Conservation (phyloP, 2,888 invertebrate species). For the Ormyrus nitidulus region DNA sequence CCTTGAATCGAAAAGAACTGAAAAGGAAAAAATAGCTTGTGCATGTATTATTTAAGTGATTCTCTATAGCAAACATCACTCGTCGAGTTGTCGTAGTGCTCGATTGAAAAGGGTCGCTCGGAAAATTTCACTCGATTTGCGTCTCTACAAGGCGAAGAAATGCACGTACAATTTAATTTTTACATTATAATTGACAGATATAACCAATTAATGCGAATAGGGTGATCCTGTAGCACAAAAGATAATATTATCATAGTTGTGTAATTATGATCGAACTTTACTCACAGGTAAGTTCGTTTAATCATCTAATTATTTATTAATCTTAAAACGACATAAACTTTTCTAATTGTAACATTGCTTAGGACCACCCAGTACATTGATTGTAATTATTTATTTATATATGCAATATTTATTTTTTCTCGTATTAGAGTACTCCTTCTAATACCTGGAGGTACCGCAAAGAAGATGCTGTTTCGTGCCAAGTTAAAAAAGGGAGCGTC, state of each 20-base stretch:
- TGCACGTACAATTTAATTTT: conserved; percentile 60
- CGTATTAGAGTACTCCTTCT: conserved; percentile 15
- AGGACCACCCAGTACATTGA: conserved; percentile 72
- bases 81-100: conserved; percentile 24
- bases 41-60: background rate
- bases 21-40: too few relatives aligned
- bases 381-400: conserved; percentile 68
- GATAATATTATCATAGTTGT: conserved; percentile 63
- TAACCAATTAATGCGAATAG: conserved; percentile 72
- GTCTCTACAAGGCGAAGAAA: conserved; percentile 56
- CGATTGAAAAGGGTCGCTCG: conserved; percentile 24
- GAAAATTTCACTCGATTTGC: conserved; percentile 5
- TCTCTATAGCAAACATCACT: conserved; percentile 22
- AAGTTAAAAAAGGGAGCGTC: conserved; percentile 37
- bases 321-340: conserved; percentile 68
- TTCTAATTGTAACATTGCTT: conserved; percentile 72
- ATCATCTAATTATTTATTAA: conserved; percentile 28
- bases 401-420: conserved; percentile 15
- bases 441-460: background rate
- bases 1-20: too few relatives aligned
- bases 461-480: conserved; percentile 22
- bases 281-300: conserved; percentile 1
- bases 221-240: conserved; percentile 69
- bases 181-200: conserved; percentile 74
- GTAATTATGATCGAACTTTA: conserved; percentile 6